A percentile compares a stretch with the other conserved stretches of the same genome.
Conservation (phyloP, 2,113 vertebrate genomes). For the Spea bombifrons region DNA sequence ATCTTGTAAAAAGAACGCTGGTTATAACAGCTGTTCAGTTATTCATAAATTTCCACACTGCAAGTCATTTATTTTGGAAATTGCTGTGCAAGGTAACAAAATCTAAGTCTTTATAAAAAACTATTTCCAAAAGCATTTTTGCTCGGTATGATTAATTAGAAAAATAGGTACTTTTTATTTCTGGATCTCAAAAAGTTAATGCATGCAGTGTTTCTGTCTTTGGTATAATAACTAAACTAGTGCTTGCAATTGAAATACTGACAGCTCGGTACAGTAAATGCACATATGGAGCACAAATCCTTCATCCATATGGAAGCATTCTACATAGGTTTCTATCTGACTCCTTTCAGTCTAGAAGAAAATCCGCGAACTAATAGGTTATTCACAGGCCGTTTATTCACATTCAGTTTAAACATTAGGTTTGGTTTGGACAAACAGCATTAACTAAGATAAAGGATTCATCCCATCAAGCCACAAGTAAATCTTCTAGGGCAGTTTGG, state of each 20-base stretch:
- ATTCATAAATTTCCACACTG: too few species aligned
- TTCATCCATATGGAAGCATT: constrained; percentile 39
- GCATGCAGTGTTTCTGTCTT: neutral
- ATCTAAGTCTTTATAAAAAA: neutral
- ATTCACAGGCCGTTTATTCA: constrained; percentile 43
- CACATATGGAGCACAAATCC: constrained; percentile 20
- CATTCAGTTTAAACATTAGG: constrained; percentile 40
- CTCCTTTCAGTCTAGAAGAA: constrained; percentile 32
- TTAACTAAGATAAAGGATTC: constrained; percentile 45
- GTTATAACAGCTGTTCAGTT: too few species aligned
- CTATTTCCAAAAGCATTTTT: neutral
- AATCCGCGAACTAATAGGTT: constrained; percentile 40
- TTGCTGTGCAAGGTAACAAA: too few species aligned
- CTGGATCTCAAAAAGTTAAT: neutral
- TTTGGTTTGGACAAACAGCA: constrained; percentile 36
- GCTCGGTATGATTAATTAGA: neutral
- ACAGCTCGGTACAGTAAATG: neutral
- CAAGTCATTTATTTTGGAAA: too few species aligned
- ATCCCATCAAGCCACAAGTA: constrained; percentile 39
- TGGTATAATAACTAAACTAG: neutral
- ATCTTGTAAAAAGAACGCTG: too few species aligned
- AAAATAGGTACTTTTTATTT: neutral
- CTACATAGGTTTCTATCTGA: constrained; percentile 29
- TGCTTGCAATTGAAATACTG: constrained; percentile 13
- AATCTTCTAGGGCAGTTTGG: constrained; percentile 41